A percentile compares a stretch with the other conserved stretches of the same genome.
Conservation (phyloP, 2,797 vertebrate genomes). For the Falco biarmicus region DNA sequence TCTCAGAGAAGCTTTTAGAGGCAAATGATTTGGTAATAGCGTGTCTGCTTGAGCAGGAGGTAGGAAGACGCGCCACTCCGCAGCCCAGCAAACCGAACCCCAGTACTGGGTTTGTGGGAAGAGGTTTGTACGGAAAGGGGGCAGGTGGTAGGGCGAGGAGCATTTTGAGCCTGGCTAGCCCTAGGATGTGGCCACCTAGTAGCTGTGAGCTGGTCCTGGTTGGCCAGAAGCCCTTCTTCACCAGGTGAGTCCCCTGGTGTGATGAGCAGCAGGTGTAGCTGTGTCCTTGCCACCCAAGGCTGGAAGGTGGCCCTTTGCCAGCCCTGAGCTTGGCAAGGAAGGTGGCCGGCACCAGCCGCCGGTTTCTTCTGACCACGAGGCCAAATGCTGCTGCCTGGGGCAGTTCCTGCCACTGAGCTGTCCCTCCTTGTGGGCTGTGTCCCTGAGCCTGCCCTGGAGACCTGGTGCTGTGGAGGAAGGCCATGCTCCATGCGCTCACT, state of each 20-base stretch:
- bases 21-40: neutral
- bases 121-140: neutral
- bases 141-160: neutral
- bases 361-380: neutral
- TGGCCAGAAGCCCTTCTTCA: neutral
- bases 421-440: neutral
- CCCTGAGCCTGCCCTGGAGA: neutral
- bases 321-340: neutral
- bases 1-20: constrained; percentile 32
- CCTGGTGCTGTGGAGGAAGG: rapidly evolving
- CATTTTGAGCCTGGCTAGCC: neutral
- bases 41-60: neutral
- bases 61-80: neutral
- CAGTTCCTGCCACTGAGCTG: neutral
- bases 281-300: neutral
- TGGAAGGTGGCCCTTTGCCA: neutral
- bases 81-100: neutral
- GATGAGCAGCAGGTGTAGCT: neutral
- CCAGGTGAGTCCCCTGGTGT: constrained; percentile 40
- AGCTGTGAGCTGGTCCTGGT: neutral
- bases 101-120: neutral
- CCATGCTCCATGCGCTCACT: rapidly evolving
- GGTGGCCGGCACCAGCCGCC: neutral
- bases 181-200: neutral
- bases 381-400: neutral